phyloP scores from a whole-genome alignment of 2,113 vertebrate genomes.

The Cyprichromis sp. region DNA sequence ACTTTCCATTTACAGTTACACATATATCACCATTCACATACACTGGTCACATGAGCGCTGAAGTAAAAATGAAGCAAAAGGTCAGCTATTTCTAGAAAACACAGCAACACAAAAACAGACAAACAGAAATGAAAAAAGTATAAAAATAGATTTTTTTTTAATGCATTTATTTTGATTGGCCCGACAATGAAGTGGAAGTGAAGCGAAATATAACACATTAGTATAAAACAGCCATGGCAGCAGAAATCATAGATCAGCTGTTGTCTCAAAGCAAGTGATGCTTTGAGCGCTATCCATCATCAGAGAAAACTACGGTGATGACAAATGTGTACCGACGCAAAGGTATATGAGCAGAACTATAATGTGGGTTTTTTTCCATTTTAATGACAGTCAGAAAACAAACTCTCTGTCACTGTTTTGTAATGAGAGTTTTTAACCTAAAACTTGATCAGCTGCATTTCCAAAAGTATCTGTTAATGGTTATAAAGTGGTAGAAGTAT shows the following conservation, averaged over 20 bases:
- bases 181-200: not conserved
- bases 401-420: not conserved
- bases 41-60: not conserved
- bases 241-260: not conserved
- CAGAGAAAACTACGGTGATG: not conserved
- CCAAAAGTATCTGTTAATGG: not conserved
- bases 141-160: not conserved
- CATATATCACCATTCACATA: not conserved
- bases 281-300: not conserved
- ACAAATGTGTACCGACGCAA: not conserved
- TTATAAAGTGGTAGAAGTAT: not conserved
- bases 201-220: not conserved
- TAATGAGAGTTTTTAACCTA: not conserved
- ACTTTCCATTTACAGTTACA: not conserved
- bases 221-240: not conserved
- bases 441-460: not conserved
- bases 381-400: not conserved
- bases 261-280: not conserved
- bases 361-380: accelerated
- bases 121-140: not conserved
- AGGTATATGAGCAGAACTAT: not conserved
- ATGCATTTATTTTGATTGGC: not conserved
- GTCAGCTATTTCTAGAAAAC: not conserved
- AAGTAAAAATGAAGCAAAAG: not conserved
- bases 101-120: not conserved